Conservation (phyloP, 2,888 invertebrate genomes). For the Leptinotarsa juncta region DNA sequence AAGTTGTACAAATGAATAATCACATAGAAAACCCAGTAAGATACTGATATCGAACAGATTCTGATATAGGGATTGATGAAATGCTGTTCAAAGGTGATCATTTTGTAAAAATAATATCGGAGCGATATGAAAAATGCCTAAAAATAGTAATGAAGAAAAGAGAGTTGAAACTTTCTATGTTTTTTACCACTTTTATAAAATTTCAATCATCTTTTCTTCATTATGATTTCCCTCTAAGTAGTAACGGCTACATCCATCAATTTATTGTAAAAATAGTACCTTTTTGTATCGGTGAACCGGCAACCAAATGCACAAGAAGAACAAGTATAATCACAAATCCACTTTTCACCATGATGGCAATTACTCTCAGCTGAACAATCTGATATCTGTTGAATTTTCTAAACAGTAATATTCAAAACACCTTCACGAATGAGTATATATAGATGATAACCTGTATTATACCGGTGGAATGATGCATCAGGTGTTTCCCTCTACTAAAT, state of each 20-base stretch:
- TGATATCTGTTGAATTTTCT: not conserved
- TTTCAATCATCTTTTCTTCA: no score
- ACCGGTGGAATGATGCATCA: not conserved
- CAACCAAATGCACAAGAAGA: conserved; percentile 9
- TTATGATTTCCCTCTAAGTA: no score
- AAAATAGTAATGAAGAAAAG: not conserved
- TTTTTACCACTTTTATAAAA: no score
- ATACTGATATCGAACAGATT: no score
- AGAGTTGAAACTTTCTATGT: no score
- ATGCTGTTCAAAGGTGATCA: no score
- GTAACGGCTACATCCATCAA: not conserved
- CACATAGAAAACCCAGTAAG: no score
- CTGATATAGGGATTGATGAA: no score
- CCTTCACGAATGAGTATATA: conserved; percentile 1
- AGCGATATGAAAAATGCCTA: no score
- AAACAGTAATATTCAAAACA: not conserved
- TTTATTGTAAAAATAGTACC: not conserved
- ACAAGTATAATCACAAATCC: not conserved
- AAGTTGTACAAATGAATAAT: no score
- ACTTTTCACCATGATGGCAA: not conserved
- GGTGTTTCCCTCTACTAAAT: not conserved
- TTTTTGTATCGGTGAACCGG: conserved; percentile 7
- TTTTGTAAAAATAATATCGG: no score
- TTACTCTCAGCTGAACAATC: not conserved
- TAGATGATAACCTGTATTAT: not conserved